phyloP scores from a whole-genome alignment of 2,888 invertebrate species.

The Drosophila robusta region DNA sequence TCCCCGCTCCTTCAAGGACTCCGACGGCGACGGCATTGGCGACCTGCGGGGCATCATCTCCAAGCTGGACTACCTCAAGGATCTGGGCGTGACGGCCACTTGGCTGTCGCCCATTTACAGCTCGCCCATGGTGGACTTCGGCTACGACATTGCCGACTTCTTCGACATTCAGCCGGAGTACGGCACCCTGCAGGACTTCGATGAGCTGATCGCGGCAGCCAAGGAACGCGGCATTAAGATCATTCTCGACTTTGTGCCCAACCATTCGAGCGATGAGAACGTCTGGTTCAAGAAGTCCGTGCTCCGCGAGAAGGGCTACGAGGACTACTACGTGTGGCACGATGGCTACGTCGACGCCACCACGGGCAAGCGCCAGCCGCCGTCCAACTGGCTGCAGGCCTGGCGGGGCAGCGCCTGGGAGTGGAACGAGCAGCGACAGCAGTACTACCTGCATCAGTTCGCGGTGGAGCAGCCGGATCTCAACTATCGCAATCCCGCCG shows the following conservation, averaged over 20 bases:
- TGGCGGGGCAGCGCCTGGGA: constrained; percentile 91
- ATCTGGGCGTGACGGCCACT: constrained; percentile 88
- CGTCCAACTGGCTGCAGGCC: constrained; percentile 85
- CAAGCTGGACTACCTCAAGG: constrained; percentile 88
- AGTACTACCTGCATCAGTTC: constrained; percentile 92
- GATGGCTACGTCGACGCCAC: constrained; percentile 86
- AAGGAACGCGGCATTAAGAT: constrained; percentile 85
- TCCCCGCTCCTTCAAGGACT: constrained; percentile 93
- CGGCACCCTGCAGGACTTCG: constrained; percentile 90
- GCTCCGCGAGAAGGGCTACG: constrained; percentile 87
- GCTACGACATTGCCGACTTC: constrained; percentile 91
- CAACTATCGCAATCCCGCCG: constrained; percentile 89
- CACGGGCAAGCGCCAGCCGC: constrained; percentile 69
- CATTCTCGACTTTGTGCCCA: constrained; percentile 89
- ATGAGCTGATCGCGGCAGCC: constrained; percentile 86
- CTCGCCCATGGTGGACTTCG: constrained; percentile 91
- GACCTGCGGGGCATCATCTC: constrained; percentile 90
- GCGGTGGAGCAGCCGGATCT: constrained; percentile 91
- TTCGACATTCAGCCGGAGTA: constrained; percentile 89
- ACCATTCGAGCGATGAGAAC: constrained; percentile 92
- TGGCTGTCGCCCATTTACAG: constrained; percentile 91
- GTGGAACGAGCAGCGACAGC: constrained; percentile 88
- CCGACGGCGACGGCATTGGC: constrained; percentile 92
- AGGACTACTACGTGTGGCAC: constrained; percentile 92
- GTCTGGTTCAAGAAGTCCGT: constrained; percentile 93